phyloP scores from a whole-genome alignment of 2,888 invertebrate species.

The Conistra vaccinii region DNA sequence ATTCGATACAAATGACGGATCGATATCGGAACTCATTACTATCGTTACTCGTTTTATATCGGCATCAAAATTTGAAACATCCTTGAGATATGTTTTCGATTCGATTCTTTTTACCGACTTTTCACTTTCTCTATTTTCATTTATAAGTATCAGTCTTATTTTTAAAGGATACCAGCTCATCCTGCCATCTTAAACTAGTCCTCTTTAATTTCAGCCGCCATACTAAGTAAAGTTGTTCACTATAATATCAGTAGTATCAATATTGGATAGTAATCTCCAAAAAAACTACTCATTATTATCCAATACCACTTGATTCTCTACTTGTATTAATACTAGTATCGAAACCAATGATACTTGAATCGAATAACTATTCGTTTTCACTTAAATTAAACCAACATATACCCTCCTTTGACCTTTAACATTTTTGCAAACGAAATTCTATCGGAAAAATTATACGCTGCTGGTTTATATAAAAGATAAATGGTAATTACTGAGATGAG shows the following conservation, averaged over 20 bases:
- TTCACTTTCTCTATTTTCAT: neutral
- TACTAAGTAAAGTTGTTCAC: neutral
- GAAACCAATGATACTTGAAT: neutral
- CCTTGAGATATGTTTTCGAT: neutral
- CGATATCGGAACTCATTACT: constrained; percentile 34
- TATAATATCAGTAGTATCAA: neutral
- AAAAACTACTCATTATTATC: neutral
- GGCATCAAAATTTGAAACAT: constrained; percentile 3
- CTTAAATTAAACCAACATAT: neutral
- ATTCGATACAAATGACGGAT: constrained; percentile 37
- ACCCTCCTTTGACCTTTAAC: constrained; percentile 12
- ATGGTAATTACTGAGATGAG: constrained; percentile 49
- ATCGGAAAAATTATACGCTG: constrained; percentile 47
- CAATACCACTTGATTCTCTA: constrained; percentile 3
- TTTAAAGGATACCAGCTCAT: neutral
- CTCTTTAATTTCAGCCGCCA: no score
- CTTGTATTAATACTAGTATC: constrained; percentile 13
- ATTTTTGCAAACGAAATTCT: constrained; percentile 25
- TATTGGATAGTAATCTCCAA: neutral
- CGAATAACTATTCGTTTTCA: constrained; percentile 12
- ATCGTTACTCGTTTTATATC: neutral
- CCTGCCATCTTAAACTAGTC: no score
- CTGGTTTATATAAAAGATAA: constrained; percentile 38
- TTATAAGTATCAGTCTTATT: neutral
- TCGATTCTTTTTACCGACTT: neutral